These are phyloP conservation scores for Teleogryllus occipitalis DNA, from an alignment of 1,140 invertebrate species.

Conservation along the genomic window DNA sequence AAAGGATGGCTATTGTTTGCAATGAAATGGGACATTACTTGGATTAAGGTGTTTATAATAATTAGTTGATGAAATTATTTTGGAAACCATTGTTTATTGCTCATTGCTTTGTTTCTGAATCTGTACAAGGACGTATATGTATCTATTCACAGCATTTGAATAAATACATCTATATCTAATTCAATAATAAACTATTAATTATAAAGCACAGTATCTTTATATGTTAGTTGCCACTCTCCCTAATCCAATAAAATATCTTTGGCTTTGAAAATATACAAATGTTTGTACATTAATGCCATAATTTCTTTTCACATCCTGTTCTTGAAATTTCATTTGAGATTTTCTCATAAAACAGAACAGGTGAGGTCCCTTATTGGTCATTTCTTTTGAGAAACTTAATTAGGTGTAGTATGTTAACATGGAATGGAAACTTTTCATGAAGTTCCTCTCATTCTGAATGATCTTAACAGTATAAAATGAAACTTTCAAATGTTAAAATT, in stretches of 20 bases:
- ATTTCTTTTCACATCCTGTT: slow-evolving; percentile 18
- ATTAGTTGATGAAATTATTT: slow-evolving; percentile 12
- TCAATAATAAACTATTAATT: slow-evolving; percentile 23
- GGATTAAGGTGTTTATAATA: background rate
- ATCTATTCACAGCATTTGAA: slow-evolving; percentile 24
- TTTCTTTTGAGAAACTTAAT: background rate
- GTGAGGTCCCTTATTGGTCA: no score
- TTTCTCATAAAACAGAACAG: no score
- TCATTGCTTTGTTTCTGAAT: slow-evolving; percentile 20
- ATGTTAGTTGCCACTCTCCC: slow-evolving; percentile 23
- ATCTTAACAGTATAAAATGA: slow-evolving; percentile 9
- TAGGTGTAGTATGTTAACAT: background rate
- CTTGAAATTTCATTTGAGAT: background rate
- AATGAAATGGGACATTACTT: no score
- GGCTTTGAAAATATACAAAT: slow-evolving; percentile 27
- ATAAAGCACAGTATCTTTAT: slow-evolving; percentile 23
- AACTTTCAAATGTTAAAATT: no score
- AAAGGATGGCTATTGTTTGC: no score
- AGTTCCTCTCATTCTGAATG: background rate
- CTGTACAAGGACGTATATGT: slow-evolving; percentile 24
- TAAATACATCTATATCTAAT: slow-evolving; percentile 24
- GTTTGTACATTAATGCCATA: slow-evolving; percentile 25
- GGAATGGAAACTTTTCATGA: no score
- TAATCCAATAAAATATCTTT: slow-evolving; percentile 26
- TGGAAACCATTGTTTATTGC: slow-evolving; percentile 25